Evolutionary conservation across 2,888 invertebrate species (phyloP).

Genomic region (Drosophila austrosaltans): DNA sequence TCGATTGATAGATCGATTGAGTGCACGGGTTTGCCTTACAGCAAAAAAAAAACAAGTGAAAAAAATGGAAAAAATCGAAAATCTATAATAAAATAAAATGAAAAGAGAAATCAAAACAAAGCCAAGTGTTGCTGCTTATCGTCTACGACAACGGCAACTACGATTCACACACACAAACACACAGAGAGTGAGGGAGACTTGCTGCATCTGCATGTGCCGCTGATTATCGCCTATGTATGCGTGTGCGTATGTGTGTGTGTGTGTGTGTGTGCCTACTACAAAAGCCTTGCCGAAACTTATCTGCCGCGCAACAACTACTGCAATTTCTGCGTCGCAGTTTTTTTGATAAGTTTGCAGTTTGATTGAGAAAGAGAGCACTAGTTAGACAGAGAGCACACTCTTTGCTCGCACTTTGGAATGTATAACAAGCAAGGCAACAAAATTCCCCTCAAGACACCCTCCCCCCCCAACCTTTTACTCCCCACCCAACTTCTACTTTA

Average conservation of each 20-base stretch:
- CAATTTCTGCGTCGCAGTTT: conserved; percentile 71
- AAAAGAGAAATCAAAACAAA: conserved; percentile 12
- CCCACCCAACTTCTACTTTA: no score
- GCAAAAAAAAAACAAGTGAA: neutral
- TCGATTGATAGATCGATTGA: conserved; percentile 49
- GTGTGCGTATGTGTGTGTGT: neutral
- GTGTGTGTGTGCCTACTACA: conserved; percentile 57
- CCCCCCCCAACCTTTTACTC: neutral
- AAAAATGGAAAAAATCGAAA: neutral
- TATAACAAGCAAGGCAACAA: conserved; percentile 59
- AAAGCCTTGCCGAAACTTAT: conserved; percentile 75
- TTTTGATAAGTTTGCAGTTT: conserved; percentile 66
- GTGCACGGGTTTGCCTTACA: conserved; percentile 39
- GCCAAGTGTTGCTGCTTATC: conserved; percentile 8
- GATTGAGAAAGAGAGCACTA: neutral
- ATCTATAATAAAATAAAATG: conserved; percentile 18
- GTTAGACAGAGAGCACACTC: conserved; percentile 4
- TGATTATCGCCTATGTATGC: neutral
- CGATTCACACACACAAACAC: neutral
- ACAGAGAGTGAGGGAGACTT: neutral
- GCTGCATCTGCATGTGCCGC: conserved; percentile 1
- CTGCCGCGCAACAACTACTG: conserved; percentile 57
- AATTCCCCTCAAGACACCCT: neutral
- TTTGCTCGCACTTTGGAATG: conserved; percentile 67
- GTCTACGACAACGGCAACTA: neutral